A percentile compares a stretch with the other conserved stretches of the same genome.
These are phyloP conservation scores for Rhagium mordax DNA, from an alignment of 2,888 invertebrate species.

Conservation along the genomic window DNA sequence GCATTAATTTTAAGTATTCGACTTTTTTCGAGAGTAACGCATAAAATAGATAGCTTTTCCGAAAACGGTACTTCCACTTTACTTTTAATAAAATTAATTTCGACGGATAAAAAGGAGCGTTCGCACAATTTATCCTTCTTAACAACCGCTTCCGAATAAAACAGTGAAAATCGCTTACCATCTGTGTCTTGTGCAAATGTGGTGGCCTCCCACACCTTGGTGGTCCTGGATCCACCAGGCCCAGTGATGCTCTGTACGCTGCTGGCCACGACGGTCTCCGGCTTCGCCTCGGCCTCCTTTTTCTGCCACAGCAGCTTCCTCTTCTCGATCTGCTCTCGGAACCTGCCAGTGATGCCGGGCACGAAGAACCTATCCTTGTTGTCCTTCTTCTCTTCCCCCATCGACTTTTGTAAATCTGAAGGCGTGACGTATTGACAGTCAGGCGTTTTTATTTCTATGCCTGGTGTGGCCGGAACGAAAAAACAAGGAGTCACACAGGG, in stretches of 20 bases:
- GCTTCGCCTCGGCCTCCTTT: conserved; percentile 68
- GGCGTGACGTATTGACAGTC: conserved; percentile 60
- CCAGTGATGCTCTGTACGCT: conserved; percentile 36
- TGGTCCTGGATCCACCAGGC: conserved; percentile 55
- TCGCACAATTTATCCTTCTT: no score
- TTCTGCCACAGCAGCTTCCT: conserved; percentile 93
- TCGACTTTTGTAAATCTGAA: conserved; percentile 67
- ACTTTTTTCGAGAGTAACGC: no score
- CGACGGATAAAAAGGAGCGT: no score
- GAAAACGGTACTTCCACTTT: no score
- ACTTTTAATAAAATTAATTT: no score
- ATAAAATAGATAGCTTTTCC: no score
- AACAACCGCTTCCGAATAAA: no score
- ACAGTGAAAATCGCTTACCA: no score
- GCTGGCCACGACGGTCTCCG: conserved; percentile 54
- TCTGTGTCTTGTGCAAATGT: conserved; percentile 93
- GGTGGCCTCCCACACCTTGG: conserved; percentile 82
- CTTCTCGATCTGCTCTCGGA: conserved; percentile 92
- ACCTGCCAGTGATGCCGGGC: conserved; percentile 75
- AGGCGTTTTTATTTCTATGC: conserved; percentile 66
- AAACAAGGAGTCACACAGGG: conserved; percentile 1
- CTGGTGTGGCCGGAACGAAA: conserved; percentile 32
- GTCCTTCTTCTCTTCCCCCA: conserved; percentile 73
- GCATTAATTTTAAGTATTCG: no score
- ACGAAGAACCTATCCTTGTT: conserved; percentile 62